Evolutionary conservation across 2,797 vertebrate species (phyloP).

Genomic region (Zenarchopterus dispar): DNA sequence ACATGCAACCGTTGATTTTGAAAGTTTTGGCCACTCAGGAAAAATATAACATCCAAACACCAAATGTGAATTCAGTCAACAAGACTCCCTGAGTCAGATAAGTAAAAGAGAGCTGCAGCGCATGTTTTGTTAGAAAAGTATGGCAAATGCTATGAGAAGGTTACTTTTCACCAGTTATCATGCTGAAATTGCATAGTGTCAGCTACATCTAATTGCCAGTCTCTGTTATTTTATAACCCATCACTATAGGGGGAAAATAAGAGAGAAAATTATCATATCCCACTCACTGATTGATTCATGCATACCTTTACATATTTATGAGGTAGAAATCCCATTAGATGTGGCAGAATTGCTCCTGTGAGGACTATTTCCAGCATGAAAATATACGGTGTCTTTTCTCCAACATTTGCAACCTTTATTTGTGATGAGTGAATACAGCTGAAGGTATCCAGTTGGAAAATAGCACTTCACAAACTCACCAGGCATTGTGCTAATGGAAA

Average conservation of each 20-base stretch:
- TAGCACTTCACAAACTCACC: slow-evolving; percentile 17
- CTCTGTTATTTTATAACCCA: slow-evolving; percentile 37
- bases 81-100: background rate
- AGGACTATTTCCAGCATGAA: slow-evolving; percentile 31
- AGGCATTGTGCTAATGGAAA: slow-evolving; percentile 28
- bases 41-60: background rate
- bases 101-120: background rate
- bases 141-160: slow-evolving; percentile 7
- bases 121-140: background rate
- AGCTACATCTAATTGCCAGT: slow-evolving; percentile 23
- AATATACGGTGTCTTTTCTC: slow-evolving; percentile 9
- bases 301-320: slow-evolving; percentile 52
- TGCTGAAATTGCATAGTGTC: slow-evolving; percentile 11
- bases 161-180: slow-evolving; percentile 12
- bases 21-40: slow-evolving; percentile 12
- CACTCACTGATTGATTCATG: slow-evolving; percentile 40
- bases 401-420: slow-evolving; percentile 33
- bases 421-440: slow-evolving; percentile 8
- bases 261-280: slow-evolving; percentile 33
- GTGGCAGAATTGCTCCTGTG: slow-evolving; percentile 5
- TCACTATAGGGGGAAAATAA: slow-evolving; percentile 15
- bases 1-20: slow-evolving; percentile 7
- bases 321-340: slow-evolving; percentile 55
- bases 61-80: background rate
- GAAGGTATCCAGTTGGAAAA: slow-evolving; percentile 33